A percentile compares a stretch with the other conserved stretches of the same genome.
phyloP scores from a whole-genome alignment of 2,113 vertebrate species.

The Saccopteryx leptura region DNA sequence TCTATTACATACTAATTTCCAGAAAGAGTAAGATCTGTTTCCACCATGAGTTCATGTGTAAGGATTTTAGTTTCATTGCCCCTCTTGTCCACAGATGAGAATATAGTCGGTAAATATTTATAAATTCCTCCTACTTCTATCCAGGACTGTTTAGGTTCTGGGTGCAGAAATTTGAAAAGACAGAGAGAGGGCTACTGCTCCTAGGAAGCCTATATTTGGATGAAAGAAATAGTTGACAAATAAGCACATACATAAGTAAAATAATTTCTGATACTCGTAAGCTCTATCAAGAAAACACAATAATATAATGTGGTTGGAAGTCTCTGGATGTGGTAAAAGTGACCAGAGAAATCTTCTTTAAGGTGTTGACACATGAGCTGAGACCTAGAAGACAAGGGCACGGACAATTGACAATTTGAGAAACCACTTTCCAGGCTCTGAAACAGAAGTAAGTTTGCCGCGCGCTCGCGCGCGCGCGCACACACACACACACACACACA shows the following conservation, averaged over 20 bases:
- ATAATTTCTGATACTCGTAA: neutral
- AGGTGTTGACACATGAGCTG: neutral
- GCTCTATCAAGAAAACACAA: neutral
- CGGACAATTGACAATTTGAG: neutral
- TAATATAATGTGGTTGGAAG: neutral
- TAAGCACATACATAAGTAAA: neutral
- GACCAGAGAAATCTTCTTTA: neutral
- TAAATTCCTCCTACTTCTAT: neutral
- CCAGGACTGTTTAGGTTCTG: neutral
- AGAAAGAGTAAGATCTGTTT: neutral
- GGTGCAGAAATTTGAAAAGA: conserved; percentile 10
- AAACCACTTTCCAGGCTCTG: neutral
- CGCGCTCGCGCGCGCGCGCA: neutral
- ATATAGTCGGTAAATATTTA: neutral
- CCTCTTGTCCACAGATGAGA: neutral
- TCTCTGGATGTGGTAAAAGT: neutral
- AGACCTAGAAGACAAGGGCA: neutral
- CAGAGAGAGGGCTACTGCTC: neutral
- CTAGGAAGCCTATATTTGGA: neutral
- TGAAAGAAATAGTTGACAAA: neutral
- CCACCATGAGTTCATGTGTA: neutral
- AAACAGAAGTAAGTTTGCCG: neutral
- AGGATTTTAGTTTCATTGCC: neutral
- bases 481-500: neutral
- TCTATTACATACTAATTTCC: neutral